A percentile compares a stretch with the other conserved stretches of the same genome.
These are phyloP conservation scores for Potorous gilbertii DNA, from an alignment of 2,797 vertebrate genomes.

Conservation along the genomic window DNA sequence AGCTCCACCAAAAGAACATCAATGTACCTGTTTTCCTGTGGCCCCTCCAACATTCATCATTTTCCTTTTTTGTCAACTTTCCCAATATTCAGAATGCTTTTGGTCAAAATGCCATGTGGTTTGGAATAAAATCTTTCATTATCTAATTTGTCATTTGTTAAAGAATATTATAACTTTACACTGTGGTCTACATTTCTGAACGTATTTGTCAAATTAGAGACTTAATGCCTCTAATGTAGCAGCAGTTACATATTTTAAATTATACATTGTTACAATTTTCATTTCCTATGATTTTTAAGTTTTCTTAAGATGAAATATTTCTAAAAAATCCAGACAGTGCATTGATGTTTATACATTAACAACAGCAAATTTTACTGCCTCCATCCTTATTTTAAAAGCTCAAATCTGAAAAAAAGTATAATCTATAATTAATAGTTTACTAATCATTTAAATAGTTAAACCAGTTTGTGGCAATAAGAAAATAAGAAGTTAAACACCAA, in stretches of 20 bases:
- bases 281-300: neutral
- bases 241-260: neutral
- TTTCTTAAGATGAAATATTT: neutral
- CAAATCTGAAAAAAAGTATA: neutral
- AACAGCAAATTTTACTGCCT: neutral
- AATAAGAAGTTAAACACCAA: neutral
- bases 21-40: neutral
- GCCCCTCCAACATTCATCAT: neutral
- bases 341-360: neutral
- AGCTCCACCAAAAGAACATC: neutral
- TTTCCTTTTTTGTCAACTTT: neutral
- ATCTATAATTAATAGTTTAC: neutral
- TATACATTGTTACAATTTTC: neutral
- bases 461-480: neutral
- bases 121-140: neutral
- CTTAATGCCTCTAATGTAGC: neutral
- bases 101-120: conserved; percentile 1
- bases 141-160: neutral
- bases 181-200: neutral
- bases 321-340: neutral
- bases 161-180: neutral
- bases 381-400: neutral
- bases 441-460: neutral
- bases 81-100: neutral
- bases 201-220: neutral